Percentiles rank a stretch among this genome's conserved stretches.
Conservation (phyloP, 2,888 invertebrate species). For the Leptinotarsa peninsularis region DNA sequence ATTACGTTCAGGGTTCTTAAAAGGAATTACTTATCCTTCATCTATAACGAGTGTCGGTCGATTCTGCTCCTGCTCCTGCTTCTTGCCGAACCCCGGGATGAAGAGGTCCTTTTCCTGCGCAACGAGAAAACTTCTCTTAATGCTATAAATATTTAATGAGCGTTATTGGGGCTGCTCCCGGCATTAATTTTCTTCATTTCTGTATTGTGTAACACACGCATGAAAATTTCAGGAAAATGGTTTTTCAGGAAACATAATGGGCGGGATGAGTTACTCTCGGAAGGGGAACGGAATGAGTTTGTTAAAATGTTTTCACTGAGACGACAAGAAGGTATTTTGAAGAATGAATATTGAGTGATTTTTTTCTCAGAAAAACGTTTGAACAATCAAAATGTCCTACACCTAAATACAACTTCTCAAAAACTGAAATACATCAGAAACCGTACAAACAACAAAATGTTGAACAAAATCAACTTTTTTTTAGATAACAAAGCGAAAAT, state of each 20-base stretch:
- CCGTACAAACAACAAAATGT: no score
- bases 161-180: constrained; percentile 46
- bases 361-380: background rate
- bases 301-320: constrained; percentile 20
- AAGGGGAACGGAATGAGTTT: constrained; percentile 13
- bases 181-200: constrained; percentile 46
- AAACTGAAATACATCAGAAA: background rate
- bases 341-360: background rate
- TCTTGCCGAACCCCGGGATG: constrained; percentile 24
- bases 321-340: background rate
- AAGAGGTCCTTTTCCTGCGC: constrained; percentile 38
- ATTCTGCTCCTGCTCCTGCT: constrained; percentile 40
- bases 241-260: constrained; percentile 28
- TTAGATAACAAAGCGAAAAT: no score
- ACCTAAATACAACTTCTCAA: no score
- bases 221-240: constrained; percentile 36
- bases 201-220: constrained; percentile 38
- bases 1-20: constrained; percentile 78
- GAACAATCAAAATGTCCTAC: background rate
- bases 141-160: constrained; percentile 54
- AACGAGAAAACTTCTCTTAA: constrained; percentile 47
- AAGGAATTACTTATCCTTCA: constrained; percentile 76
- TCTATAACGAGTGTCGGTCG: constrained; percentile 55
- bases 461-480: no score
- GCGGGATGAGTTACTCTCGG: constrained; percentile 14